Percentiles rank a stretch among this genome's conserved stretches.
Evolutionary conservation across 2,888 invertebrate species (phyloP).

Genomic region (Oasisia sp.): DNA sequence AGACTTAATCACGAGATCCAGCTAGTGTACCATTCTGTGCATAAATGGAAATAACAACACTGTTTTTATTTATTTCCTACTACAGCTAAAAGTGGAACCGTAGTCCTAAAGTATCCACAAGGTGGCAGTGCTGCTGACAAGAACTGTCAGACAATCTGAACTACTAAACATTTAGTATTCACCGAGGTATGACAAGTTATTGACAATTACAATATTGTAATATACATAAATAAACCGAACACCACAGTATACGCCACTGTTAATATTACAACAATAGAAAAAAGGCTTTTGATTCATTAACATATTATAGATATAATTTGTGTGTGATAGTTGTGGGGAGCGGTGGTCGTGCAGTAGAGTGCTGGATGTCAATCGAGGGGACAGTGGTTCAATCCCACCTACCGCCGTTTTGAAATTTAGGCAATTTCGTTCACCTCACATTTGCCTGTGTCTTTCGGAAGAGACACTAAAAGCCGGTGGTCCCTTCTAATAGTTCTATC

Average conservation of each 20-base stretch:
- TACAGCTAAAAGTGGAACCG: not conserved
- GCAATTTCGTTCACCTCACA: too few relatives aligned
- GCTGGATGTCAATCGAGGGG: too few relatives aligned
- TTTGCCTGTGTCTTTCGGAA: too few relatives aligned
- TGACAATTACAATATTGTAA: not conserved
- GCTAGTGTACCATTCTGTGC: not conserved
- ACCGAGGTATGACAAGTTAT: not conserved
- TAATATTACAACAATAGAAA: not conserved
- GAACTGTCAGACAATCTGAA: not conserved
- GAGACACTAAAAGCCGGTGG: too few relatives aligned
- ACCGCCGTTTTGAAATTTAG: too few relatives aligned
- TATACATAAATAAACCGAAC: not conserved
- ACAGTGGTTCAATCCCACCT: too few relatives aligned
- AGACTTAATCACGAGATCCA: not conserved
- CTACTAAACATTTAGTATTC: not conserved
- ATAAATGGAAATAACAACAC: not conserved
- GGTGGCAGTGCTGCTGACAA: not conserved
- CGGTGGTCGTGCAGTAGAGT: too few relatives aligned
- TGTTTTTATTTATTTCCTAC: not conserved
- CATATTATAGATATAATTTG: not conserved
- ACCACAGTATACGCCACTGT: not conserved
- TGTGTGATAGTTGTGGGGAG: too few relatives aligned
- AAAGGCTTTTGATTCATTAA: not conserved
- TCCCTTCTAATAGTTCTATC: too few relatives aligned
- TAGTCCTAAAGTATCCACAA: not conserved